These are phyloP conservation scores for Tachina fera DNA, from an alignment of 2,888 invertebrate genomes.

Conservation along the genomic window DNA sequence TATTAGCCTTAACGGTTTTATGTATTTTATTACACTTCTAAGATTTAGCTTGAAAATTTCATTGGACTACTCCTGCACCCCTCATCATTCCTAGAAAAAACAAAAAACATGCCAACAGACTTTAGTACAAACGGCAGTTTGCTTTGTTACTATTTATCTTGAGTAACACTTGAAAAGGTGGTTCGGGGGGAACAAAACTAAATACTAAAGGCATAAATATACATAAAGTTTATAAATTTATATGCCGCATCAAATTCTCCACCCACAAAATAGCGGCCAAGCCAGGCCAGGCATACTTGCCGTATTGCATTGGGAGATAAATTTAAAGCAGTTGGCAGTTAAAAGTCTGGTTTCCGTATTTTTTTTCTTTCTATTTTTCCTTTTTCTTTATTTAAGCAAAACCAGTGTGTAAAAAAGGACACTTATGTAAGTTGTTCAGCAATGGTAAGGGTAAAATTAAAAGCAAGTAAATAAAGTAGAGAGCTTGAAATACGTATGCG, in stretches of 20 bases:
- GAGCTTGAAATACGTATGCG: conserved; percentile 9
- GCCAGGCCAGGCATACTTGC: background rate
- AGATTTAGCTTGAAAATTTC: conserved; percentile 57
- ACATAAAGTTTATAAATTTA: conserved; percentile 54
- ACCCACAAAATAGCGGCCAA: background rate
- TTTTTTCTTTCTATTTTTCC: conserved; percentile 16
- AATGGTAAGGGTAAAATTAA: background rate
- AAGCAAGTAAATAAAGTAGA: background rate
- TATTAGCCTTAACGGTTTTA: conserved; percentile 63
- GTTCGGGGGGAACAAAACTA: background rate
- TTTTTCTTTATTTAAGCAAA: conserved; percentile 30
- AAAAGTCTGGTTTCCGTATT: conserved; percentile 52
- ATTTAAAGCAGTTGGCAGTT: conserved; percentile 52
- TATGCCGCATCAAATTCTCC: conserved; percentile 54
- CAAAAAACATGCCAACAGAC: background rate
- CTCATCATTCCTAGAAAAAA: conserved; percentile 1
- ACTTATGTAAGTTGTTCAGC: conserved; percentile 50
- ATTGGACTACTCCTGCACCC: background rate
- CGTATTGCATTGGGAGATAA: conserved; percentile 41
- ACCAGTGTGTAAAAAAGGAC: conserved; percentile 61
- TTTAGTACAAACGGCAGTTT: conserved; percentile 22
- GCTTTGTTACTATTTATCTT: conserved; percentile 26
- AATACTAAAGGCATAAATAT: conserved; percentile 39
- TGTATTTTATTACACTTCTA: conserved; percentile 62
- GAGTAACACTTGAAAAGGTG: background rate